Base-by-base conservation (phyloP, 1,140 invertebrate genomes). In the Drosophila ohnishii region DNA sequence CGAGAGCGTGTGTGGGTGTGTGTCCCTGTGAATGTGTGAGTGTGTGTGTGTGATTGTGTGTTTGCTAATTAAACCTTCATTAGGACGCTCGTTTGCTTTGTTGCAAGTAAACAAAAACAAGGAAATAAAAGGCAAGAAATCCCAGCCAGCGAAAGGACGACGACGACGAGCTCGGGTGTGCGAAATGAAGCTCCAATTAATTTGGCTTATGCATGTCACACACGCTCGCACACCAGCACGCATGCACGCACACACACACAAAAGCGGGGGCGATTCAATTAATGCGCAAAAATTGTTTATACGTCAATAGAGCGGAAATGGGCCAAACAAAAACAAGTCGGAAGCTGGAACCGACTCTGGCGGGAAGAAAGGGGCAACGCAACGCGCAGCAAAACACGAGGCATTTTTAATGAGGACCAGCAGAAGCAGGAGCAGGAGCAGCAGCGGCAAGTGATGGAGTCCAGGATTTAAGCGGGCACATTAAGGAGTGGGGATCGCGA, bases 281-380 rank as follows among this genome's bases (percentile, higher is more conserved):
- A 87, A 87, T 87, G 84, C 80, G 84, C 83, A 84, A 84, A 86
- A 87, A 87, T 87, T 87, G 83, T 87, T 87, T 88, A 84, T 87
- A 87, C 80, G 57, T 75, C 84, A 87, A 87, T 88, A 80, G 83
- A 88, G 76, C 76, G 80, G 72, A 87, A 86, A 81, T 80, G 82
- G 53, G 42, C 47, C 44, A 78, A 74, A 61, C 35, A 45, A 45
- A 45, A 62, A 58, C 48, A 63, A 37, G 42, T 35, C n/a, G 19
- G 22, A 34, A 47, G 25, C 42, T 11, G 16, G 19, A n/a, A 10
- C 42, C 19, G 19, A 44, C 19, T 53, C 13, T n/a, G 13, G 28
- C 10, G 14, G 55, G 22, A 61, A 25, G 37, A 55, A 75, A 57
- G 45, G 48, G 48, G 55, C 57, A 59, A 65, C 62, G 56, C 44